Evolutionary conservation across 1,140 invertebrate species (phyloP), one percentile per base, ranked within the genome.

Genomic region (Neodiprion lecontei): DNA sequence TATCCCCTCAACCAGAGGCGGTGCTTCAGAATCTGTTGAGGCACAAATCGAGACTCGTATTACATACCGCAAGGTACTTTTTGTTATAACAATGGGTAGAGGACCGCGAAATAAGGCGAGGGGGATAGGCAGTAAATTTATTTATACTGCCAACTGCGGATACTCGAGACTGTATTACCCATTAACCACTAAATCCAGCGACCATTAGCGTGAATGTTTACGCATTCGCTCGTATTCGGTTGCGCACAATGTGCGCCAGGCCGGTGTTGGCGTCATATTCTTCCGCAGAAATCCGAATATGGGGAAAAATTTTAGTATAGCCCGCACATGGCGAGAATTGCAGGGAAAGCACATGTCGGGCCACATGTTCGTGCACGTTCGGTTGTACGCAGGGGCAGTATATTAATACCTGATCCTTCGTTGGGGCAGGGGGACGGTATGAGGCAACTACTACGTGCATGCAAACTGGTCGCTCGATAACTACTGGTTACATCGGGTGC

Each of bases 241-340:
- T 69, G 40, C 67, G 67, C 67, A 69, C 11, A 69, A 69, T 69
- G 7, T 69, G 67, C 67, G 11, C 4, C 67, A 65, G 17, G 11
- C 17, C 23, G 67, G 5, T 23, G 21, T 68, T 11, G 67, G 67
- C 21, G 10, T 69, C 67, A 47, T 69, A 47, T 69, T 69, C 40
- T 28, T 69, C 8, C 40, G 67, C 67, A 14, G 67, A 69, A 69
- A 69, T 69, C 67, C 67, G 67, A 69, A 69, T 69, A 69, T 69
- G 23, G 67, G 67, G 67, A 69, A 69, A 65, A 69, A 69, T 69
- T 11, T 40, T 40, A 21, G 40, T 17, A 23, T 11, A 47, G 67
- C 67, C 67, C 4, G n/a, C 53, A 69, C 67, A 69, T 69, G 67
- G 67, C 67, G 67, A 69, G 67, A 14, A 69, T 69, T 69, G 14